These are phyloP conservation scores for Forbesichthys agassizii DNA, from an alignment of 2,113 vertebrate genomes.

Conservation along the genomic window DNA sequence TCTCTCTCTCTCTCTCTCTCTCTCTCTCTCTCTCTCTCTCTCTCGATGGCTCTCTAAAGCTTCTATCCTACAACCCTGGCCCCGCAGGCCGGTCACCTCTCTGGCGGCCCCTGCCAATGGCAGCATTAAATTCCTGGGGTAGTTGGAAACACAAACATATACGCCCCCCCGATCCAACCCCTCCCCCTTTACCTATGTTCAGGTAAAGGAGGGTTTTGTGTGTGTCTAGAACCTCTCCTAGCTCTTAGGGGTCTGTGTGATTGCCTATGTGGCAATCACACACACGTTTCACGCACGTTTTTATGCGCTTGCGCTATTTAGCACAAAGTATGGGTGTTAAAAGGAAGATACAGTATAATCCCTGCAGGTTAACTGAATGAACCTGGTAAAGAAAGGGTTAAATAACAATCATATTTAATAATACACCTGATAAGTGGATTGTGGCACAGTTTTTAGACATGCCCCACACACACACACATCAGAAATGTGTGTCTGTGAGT, in stretches of 20 bases:
- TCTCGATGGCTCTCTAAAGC: neutral
- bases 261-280: constrained; percentile 10
- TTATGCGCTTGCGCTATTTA: neutral
- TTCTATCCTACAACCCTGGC: constrained; percentile 64
- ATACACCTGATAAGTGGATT: neutral
- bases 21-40: constrained; percentile 17
- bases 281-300: neutral
- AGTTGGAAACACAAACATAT: constrained; percentile 80
- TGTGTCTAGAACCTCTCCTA: neutral
- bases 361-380: too few species aligned
- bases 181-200: neutral
- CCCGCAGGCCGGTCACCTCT: constrained; percentile 65
- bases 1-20: constrained; percentile 37
- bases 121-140: constrained; percentile 79
- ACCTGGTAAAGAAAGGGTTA: too few species aligned
- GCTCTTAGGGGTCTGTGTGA: constrained; percentile 47
- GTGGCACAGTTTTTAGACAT: neutral
- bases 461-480: too few species aligned
- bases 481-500: constrained; percentile 2
- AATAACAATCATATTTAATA: too few species aligned
- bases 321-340: constrained; percentile 23
- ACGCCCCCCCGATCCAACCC: too few species aligned
- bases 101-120: constrained; percentile 52
- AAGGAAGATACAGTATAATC: neutral
- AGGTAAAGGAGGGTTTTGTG: neutral